Percentiles rank a stretch among this genome's conserved stretches.
Conservation (phyloP, 2,888 invertebrate genomes). For the Dasypolia templi region DNA sequence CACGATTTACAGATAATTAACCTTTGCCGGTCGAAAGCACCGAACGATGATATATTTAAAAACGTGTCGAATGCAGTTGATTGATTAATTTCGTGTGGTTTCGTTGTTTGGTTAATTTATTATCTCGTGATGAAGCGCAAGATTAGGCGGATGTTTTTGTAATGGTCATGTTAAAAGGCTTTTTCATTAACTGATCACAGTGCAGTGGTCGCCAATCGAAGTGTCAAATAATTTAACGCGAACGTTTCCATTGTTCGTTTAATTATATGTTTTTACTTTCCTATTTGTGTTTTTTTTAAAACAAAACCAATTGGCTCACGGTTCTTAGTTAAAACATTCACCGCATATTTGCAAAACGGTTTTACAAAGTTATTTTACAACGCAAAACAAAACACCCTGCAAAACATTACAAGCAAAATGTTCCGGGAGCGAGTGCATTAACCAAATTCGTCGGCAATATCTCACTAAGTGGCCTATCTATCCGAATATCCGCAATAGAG, state of each 20-base stretch:
- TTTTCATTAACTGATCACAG: slow-evolving; percentile 44
- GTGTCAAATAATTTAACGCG: not conserved
- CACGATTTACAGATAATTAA: slow-evolving; percentile 76
- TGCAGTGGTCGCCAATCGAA: slow-evolving; percentile 12
- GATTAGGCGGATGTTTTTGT: slow-evolving; percentile 42
- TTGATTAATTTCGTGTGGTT: slow-evolving; percentile 71
- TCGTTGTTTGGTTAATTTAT: slow-evolving; percentile 64
- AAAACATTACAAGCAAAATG: slow-evolving; percentile 56
- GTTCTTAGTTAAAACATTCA: not conserved
- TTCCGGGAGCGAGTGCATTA: slow-evolving; percentile 65
- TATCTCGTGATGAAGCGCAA: slow-evolving; percentile 54
- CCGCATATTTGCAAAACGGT: not conserved
- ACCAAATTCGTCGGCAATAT: slow-evolving; percentile 69
- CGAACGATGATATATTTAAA: slow-evolving; percentile 71
- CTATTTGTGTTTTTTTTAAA: not conserved
- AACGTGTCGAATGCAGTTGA: slow-evolving; percentile 74
- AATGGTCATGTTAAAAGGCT: slow-evolving; percentile 40
- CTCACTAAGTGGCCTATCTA: slow-evolving; percentile 73
- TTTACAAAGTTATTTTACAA: slow-evolving; percentile 12
- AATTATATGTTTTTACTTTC: not conserved
- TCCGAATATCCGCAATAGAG: slow-evolving; percentile 69
- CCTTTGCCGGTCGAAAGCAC: slow-evolving; percentile 61
- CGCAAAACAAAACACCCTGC: slow-evolving; percentile 38
- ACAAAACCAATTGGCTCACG: not conserved
- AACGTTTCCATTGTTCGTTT: not conserved